Percentiles rank a stretch among this genome's conserved stretches.
phyloP scores from a whole-genome alignment of 2,113 vertebrate species.

The Pitta sordida region DNA sequence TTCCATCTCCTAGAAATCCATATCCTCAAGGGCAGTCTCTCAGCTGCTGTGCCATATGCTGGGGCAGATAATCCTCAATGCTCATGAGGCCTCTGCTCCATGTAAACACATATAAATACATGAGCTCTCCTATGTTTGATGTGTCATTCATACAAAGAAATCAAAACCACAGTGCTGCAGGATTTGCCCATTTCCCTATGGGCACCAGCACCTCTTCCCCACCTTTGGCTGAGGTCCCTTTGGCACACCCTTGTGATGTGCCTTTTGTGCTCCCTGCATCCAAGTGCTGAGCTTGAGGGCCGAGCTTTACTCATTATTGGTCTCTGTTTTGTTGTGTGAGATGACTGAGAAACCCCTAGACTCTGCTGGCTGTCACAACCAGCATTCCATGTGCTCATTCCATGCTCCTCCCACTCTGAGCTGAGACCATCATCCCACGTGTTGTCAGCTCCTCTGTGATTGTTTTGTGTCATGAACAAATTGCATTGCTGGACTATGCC shows the following conservation, averaged over 20 bases:
- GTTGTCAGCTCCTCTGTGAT: not conserved
- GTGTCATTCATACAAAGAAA: not conserved
- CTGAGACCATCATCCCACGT: rapidly evolving
- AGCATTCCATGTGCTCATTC: not conserved
- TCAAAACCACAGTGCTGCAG: not conserved
- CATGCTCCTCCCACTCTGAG: rapidly evolving
- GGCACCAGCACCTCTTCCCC: not conserved
- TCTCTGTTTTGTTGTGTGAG: not conserved
- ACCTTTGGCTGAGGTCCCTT: not conserved
- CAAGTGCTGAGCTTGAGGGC: not conserved
- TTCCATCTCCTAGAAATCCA: not conserved
- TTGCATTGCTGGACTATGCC: not conserved
- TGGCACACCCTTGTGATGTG: not conserved
- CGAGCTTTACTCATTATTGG: not conserved
- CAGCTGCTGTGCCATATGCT: not conserved
- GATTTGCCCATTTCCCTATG: not conserved
- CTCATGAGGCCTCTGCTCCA: not conserved
- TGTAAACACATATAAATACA: not conserved
- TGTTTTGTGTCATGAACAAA: not conserved
- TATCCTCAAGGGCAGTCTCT: not conserved
- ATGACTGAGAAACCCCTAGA: rapidly evolving
- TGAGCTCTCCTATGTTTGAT: not conserved
- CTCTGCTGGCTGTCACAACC: not conserved
- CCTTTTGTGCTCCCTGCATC: not conserved
- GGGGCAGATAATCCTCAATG: not conserved